A percentile compares a stretch with the other conserved stretches of the same genome.
Evolutionary conservation across 1,140 invertebrate species (phyloP).

Genomic region (Aricia agestis): DNA sequence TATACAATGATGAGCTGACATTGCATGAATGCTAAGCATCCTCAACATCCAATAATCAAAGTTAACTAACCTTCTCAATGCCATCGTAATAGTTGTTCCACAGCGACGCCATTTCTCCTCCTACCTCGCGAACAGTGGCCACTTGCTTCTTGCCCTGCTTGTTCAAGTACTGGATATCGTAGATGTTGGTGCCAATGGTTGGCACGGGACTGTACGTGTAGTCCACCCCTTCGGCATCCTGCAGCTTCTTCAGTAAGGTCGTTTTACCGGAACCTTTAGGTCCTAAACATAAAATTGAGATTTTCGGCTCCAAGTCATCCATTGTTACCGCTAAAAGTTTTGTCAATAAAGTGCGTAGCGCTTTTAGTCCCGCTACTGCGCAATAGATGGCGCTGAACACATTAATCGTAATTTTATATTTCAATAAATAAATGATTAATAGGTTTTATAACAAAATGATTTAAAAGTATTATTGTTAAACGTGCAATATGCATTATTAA

Average conservation of each 20-base stretch:
- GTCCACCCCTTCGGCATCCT: conserved; percentile 81
- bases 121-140: conserved; percentile 79
- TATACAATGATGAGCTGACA: background rate
- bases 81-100: conserved; percentile 85
- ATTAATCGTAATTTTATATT: background rate
- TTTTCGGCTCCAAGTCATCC: conserved; percentile 64
- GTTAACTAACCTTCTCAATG: conserved; percentile 80
- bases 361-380: conserved; percentile 37
- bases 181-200: conserved; percentile 87
- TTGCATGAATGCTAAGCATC: background rate
- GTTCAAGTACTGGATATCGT: conserved; percentile 77
- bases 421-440: too few relatives aligned
- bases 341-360: conserved; percentile 22
- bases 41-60: too few relatives aligned
- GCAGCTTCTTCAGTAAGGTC: conserved; percentile 83
- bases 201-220: conserved; percentile 84
- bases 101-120: conserved; percentile 86
- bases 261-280: conserved; percentile 88
- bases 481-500: too few relatives aligned
- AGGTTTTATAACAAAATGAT: too few relatives aligned
- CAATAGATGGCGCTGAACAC: conserved; percentile 38
- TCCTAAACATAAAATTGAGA: conserved; percentile 83
- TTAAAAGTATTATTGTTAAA: too few relatives aligned
- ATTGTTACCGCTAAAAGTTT: conserved; percentile 29
- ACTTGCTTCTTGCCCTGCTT: conserved; percentile 71